phyloP scores from a whole-genome alignment of 1,140 invertebrate species.

The Leguminivora glycinivorella region DNA sequence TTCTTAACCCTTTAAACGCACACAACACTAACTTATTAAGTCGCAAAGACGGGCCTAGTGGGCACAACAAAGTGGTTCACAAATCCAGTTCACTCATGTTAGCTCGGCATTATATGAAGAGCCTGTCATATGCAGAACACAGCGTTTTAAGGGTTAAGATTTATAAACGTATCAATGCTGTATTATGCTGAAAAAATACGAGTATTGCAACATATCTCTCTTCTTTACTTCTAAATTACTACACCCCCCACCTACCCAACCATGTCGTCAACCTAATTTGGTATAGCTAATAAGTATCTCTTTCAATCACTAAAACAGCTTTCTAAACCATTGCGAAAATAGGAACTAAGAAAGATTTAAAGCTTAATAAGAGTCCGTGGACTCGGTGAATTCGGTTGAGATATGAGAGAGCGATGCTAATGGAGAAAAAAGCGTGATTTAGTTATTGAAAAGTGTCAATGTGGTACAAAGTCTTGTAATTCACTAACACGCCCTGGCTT shows the following conservation, averaged over 20 bases:
- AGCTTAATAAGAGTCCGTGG: background rate
- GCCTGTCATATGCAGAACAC: no score
- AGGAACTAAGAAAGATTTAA: conserved; percentile 3
- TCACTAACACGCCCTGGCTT: no score
- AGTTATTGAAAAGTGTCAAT: background rate
- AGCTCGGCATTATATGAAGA: no score
- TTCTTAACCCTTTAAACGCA: background rate
- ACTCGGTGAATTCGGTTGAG: background rate
- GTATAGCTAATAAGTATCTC: background rate
- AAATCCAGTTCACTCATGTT: no score
- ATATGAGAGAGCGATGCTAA: background rate
- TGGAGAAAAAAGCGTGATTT: background rate
- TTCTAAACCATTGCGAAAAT: background rate
- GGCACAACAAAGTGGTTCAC: no score
- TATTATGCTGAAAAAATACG: no score
- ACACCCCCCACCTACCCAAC: background rate
- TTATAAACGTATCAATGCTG: no score
- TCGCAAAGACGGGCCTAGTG: no score
- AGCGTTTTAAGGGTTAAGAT: no score
- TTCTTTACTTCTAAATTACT: no score
- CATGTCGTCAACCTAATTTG: background rate
- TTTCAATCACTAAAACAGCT: conserved; percentile 13
- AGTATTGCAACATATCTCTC: background rate
- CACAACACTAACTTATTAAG: no score
- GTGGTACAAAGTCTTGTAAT: background rate